Conservation (phyloP, 2,113 vertebrate genomes). For the Vicugna pacos region DNA sequence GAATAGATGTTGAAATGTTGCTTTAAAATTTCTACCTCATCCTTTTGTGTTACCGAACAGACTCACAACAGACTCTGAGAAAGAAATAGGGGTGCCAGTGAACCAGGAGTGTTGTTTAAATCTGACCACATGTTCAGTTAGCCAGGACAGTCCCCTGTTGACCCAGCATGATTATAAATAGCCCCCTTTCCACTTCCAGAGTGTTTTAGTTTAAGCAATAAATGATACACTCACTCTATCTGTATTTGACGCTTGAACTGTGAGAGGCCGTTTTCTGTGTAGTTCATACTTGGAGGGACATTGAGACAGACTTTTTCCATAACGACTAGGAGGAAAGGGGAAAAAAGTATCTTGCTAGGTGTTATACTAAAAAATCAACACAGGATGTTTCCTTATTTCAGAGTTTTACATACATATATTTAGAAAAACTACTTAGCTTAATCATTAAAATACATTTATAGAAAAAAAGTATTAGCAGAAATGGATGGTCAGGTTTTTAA, state of each 20-base stretch:
- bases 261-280: not conserved
- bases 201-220: not conserved
- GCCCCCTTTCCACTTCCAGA: not conserved
- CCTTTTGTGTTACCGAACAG: not conserved
- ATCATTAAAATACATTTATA: not conserved
- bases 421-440: not conserved
- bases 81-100: not conserved
- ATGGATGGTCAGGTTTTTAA: not conserved
- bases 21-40: not conserved
- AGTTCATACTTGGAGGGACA: not conserved
- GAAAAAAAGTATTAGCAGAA: not conserved
- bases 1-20: not conserved
- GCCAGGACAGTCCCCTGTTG: not conserved
- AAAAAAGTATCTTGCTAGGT: not conserved
- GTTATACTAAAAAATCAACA: not conserved
- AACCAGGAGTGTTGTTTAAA: constrained; percentile 9
- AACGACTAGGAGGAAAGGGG: not conserved
- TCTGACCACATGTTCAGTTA: not conserved
- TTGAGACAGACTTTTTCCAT: not conserved
- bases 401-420: not conserved
- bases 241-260: not conserved
- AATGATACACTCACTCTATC: not conserved
- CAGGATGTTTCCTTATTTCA: not conserved
- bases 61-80: not conserved
- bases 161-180: not conserved